A percentile compares a stretch with the other conserved stretches of the same genome.
Evolutionary conservation across 2,888 invertebrate genomes (phyloP).

Genomic region (Drosophila nigricruria): DNA sequence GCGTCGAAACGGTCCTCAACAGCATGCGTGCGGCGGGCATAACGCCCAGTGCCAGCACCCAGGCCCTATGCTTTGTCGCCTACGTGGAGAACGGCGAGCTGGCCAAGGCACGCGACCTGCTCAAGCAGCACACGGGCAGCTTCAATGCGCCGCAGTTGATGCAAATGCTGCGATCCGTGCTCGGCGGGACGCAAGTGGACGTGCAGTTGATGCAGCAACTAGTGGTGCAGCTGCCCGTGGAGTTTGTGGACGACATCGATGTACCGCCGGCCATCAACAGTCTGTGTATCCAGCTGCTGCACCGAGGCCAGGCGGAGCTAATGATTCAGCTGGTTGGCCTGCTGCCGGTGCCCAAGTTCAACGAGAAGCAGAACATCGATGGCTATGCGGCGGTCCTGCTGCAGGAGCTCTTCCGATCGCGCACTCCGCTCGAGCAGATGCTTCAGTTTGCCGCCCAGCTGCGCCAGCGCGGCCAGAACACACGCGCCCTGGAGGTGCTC

Average conservation of each 20-base stretch:
- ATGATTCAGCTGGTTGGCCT: conserved; percentile 83
- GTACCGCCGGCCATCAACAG: conserved; percentile 76
- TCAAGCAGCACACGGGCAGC: conserved; percentile 59
- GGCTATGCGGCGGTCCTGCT: conserved; percentile 87
- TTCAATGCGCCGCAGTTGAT: conserved; percentile 75
- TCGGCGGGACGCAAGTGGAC: conserved; percentile 27
- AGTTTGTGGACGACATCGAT: conserved; percentile 69
- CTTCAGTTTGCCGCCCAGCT: conserved; percentile 79
- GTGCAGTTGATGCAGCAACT: conserved; percentile 60
- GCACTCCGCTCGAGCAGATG: conserved; percentile 82
- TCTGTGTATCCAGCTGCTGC: conserved; percentile 86
- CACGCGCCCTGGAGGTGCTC: conserved; percentile 86
- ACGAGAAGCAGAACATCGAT: conserved; percentile 86
- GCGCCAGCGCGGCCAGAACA: conserved; percentile 74
- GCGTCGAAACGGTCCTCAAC: conserved; percentile 86
- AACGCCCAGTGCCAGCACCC: conserved; percentile 86
- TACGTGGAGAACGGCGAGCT: conserved; percentile 86
- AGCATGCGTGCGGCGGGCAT: conserved; percentile 88
- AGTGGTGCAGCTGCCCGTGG: conserved; percentile 73
- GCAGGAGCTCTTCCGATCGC: conserved; percentile 87
- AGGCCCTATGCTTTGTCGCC: conserved; percentile 86
- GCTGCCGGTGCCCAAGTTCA: conserved; percentile 79
- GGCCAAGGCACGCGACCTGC: conserved; percentile 68
- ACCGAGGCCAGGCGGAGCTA: conserved; percentile 56
- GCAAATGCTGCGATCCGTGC: conserved; percentile 62